A percentile compares a stretch with the other conserved stretches of the same genome.
These are phyloP conservation scores for Sycophila texana DNA, from an alignment of 2,888 invertebrate species.

Conservation along the genomic window DNA sequence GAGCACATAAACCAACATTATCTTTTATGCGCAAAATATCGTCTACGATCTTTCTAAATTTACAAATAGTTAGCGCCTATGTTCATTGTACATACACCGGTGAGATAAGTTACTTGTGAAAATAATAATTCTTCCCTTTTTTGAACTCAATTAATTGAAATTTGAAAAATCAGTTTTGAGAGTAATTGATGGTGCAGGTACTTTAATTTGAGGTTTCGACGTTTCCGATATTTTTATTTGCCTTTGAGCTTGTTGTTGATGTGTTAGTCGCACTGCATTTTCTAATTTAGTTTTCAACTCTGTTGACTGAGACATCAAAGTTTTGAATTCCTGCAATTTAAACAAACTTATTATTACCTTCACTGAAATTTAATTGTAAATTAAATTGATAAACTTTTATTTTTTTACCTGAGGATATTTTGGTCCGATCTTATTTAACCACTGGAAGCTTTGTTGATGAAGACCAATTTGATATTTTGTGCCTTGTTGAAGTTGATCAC, in stretches of 20 bases:
- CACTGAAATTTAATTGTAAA: neutral
- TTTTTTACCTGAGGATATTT: constrained; percentile 87
- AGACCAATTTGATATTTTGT: constrained; percentile 83
- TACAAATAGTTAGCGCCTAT: constrained; percentile 47
- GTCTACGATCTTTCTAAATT: constrained; percentile 41
- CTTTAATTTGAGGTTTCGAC: constrained; percentile 70
- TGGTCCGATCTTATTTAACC: constrained; percentile 94
- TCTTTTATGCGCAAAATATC: constrained; percentile 11
- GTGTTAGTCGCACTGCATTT: constrained; percentile 86
- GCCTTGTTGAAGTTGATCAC: constrained; percentile 79
- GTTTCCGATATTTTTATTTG: constrained; percentile 73
- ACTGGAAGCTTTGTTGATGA: constrained; percentile 92
- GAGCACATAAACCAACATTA: constrained; percentile 33
- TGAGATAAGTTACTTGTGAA: constrained; percentile 6
- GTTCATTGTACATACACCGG: constrained; percentile 33
- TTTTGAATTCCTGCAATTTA: constrained; percentile 87
- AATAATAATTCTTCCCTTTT: constrained; percentile 6
- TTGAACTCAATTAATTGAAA: constrained; percentile 81
- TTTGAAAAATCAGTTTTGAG: constrained; percentile 97
- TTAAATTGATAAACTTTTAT: neutral
- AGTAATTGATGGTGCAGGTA: constrained; percentile 86
- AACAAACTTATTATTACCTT: neutral
- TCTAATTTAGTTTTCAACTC: constrained; percentile 90
- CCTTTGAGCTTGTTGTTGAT: constrained; percentile 79
- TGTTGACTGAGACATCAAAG: constrained; percentile 89